Conservation (phyloP, 2,113 vertebrate species). For the Syngnathus typhle region DNA sequence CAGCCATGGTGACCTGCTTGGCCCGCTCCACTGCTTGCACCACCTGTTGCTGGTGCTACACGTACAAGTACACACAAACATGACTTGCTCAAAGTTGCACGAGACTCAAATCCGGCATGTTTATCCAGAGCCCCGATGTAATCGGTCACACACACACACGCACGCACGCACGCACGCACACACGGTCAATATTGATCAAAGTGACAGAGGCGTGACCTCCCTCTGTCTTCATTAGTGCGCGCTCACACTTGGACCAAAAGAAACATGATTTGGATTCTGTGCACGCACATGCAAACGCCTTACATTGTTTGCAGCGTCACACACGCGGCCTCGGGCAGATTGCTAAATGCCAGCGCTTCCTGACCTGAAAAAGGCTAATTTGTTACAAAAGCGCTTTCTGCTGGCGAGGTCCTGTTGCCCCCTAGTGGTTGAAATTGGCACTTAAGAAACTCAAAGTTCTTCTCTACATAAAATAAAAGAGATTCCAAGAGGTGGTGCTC, state of each 20-base stretch:
- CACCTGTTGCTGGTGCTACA: conserved; percentile 91
- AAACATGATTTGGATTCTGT: conserved; percentile 20
- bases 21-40: conserved; percentile 88
- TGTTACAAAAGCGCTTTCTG: background rate
- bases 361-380: conserved; percentile 2
- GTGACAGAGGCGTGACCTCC: conserved; percentile 53
- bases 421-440: background rate
- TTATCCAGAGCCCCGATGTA: conserved; percentile 42
- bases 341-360: background rate
- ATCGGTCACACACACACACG: conserved; percentile 32
- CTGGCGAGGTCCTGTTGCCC: background rate
- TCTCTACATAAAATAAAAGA: too few relatives aligned
- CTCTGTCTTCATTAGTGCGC: conserved; percentile 39
- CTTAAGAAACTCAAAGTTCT: background rate
- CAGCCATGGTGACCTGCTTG: conserved; percentile 89
- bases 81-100: background rate
- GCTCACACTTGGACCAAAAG: conserved; percentile 34
- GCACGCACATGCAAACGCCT: background rate
- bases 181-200: conserved; percentile 59
- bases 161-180: conserved; percentile 10
- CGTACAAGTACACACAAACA: conserved; percentile 10
- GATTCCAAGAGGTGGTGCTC: background rate
- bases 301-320: conserved; percentile 4
- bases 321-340: background rate
- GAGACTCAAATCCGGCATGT: conserved; percentile 31